These are phyloP conservation scores for Holothuria glaberrima DNA, from an alignment of 35 echinoderm and acorn worm genomes.

Conservation along the genomic window DNA sequence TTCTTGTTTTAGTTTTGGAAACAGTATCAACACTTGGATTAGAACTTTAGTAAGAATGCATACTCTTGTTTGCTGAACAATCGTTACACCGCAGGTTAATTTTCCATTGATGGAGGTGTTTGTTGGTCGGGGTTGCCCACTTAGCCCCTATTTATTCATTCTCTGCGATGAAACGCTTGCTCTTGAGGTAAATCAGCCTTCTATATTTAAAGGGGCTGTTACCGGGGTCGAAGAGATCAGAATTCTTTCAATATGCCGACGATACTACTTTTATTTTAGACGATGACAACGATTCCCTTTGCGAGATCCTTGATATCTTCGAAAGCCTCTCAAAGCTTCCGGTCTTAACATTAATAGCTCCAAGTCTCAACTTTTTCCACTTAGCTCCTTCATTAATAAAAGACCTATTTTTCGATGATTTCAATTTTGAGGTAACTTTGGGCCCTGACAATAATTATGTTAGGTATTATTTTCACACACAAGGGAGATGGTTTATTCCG, in stretches of 20 bases:
- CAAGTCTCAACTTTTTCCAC: constrained; percentile 19
- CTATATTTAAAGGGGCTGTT: not conserved
- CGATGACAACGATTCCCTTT: not conserved
- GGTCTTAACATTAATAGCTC: constrained; percentile 16
- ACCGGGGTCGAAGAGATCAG: not conserved
- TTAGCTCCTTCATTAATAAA: not conserved
- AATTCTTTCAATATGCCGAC: constrained; percentile 1
- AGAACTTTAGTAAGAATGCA: not conserved
- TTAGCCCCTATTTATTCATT: too few species aligned
- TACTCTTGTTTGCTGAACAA: not conserved
- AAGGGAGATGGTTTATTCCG: constrained; percentile 1
- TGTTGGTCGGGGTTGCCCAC: not conserved
- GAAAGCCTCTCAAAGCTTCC: not conserved
- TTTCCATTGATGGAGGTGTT: not conserved
- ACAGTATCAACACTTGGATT: not conserved
- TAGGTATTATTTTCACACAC: constrained; percentile 12
- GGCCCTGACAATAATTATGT: constrained; percentile 14
- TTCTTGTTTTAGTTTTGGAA: constrained; percentile 15
- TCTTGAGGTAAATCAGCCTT: not conserved
- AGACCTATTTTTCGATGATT: not conserved
- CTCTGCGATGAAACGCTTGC: not conserved
- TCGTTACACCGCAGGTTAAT: not conserved
- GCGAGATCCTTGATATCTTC: not conserved
- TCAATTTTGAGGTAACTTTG: constrained; percentile 13
- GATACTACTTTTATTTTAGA: constrained; percentile 29